These are phyloP conservation scores for Channa argus DNA, from an alignment of 2,113 vertebrate species.

Conservation along the genomic window DNA sequence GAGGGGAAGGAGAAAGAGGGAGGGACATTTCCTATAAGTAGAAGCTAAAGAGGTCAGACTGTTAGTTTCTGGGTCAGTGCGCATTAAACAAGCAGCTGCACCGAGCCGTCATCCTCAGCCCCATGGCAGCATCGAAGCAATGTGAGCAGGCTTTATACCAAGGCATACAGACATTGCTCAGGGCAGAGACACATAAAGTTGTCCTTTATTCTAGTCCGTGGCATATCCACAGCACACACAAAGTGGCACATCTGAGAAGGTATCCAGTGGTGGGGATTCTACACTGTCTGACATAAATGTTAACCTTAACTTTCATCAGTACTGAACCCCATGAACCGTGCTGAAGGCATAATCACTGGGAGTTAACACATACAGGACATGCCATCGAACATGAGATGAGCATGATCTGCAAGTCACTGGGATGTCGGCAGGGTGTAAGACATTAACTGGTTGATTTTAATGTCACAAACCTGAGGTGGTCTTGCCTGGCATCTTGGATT, in stretches of 20 bases:
- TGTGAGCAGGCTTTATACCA: slow-evolving; percentile 67
- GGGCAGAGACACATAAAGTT: slow-evolving; percentile 74
- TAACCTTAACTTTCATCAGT: slow-evolving; percentile 57
- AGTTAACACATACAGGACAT: slow-evolving; percentile 43
- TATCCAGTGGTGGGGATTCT: slow-evolving; percentile 25
- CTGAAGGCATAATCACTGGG: slow-evolving; percentile 57
- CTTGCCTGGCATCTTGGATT: not conserved
- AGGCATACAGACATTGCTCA: slow-evolving; percentile 61
- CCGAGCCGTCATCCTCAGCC: slow-evolving; percentile 46
- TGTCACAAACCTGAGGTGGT: slow-evolving; percentile 13
- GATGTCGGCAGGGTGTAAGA: not conserved
- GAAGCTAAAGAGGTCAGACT: slow-evolving; percentile 74
- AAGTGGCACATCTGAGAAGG: slow-evolving; percentile 46
- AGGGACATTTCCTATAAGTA: slow-evolving; percentile 66
- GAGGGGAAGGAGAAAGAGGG: not conserved
- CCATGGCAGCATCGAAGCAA: slow-evolving; percentile 48
- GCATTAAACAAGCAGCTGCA: slow-evolving; percentile 63
- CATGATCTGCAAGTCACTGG: slow-evolving; percentile 27
- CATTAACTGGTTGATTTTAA: slow-evolving; percentile 30
- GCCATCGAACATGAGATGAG: slow-evolving; percentile 34
- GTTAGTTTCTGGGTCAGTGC: slow-evolving; percentile 72
- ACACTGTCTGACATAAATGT: slow-evolving; percentile 46
- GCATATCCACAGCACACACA: slow-evolving; percentile 47
- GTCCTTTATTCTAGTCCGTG: slow-evolving; percentile 69
- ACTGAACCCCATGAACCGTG: slow-evolving; percentile 40